A percentile compares a stretch with the other conserved stretches of the same genome.
Conservation (phyloP, 1,140 invertebrate genomes). For the Hyposmocoma kahamanoa region DNA sequence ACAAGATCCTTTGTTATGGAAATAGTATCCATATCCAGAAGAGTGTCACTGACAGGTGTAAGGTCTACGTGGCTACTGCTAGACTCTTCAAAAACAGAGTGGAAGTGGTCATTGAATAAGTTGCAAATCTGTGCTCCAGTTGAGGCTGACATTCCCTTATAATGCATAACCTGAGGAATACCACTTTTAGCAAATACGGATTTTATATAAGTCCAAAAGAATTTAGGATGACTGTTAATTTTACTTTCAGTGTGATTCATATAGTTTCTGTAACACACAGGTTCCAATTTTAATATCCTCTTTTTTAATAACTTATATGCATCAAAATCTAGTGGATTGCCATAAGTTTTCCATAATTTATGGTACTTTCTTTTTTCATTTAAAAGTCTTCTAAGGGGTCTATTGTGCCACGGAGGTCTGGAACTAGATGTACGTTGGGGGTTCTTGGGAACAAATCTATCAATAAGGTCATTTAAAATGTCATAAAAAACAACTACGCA, state of each 20-base stretch:
- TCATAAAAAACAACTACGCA: neutral
- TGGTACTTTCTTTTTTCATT: neutral
- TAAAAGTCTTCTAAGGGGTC: neutral
- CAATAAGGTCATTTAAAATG: neutral
- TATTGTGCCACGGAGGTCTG: neutral
- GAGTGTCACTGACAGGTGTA: neutral
- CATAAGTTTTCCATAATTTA: neutral
- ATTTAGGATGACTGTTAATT: neutral
- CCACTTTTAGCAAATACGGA: neutral
- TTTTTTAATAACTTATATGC: neutral
- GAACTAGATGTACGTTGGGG: neutral
- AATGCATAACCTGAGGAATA: neutral
- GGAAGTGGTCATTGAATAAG: neutral
- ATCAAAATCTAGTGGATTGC: neutral
- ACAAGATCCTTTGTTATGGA: neutral
- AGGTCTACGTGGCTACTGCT: neutral
- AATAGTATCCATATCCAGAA: neutral
- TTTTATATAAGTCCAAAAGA: constrained; percentile 2
- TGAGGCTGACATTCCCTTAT: neutral
- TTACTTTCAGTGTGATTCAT: neutral
- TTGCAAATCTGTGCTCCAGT: neutral
- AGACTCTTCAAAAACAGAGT: neutral
- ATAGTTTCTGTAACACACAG: neutral
- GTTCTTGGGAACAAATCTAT: neutral
- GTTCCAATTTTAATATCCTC: neutral